Base-by-base conservation (phyloP, 2,797 vertebrate genomes). In the Anabas testudineus region DNA sequence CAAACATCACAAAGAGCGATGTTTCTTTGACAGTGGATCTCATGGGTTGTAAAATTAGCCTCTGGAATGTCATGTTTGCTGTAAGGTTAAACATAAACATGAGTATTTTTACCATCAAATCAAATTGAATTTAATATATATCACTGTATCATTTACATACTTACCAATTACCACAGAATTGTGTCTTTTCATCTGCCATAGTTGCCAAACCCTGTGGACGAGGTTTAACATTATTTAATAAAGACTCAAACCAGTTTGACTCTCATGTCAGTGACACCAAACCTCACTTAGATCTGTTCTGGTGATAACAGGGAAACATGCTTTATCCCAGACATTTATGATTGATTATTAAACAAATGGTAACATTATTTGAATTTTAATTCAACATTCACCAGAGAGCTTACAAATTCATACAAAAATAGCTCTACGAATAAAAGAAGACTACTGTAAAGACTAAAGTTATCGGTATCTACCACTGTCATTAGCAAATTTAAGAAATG, bases 1-100 rank as follows among this genome's bases (percentile, higher is more conserved):
- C 98, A 99, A 59, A 93, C 61, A 2, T 92, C 90, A 59, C 98
- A 99, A 0, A 99, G 83, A 13, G 93, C 93, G 0, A 99, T 96
- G 62, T 99, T 99, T 64, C 97, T 94, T 18, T 93, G 91, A 76
- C 98, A 99, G 91, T 99, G 97, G 85, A 98, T 97, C 88, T 99
- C 98, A 9, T 99, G 98, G 37, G 96, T 97, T 24, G 96, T 96
- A 75, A 98, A 98, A 75, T 99, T 99, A 10, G 93, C 94, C 71
- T 93, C 91, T n/a, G 96, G 96, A 79, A 99, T 97, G 39, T 97
- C 94, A 82, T 95, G 97, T 89, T 97, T 96, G 93, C 98, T 99
- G 79, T 0, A 32, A 32, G 30, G 9, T 9, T 32, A 67, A 57
- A 88, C 77, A 18, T 56, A 41, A 24, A 28, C 13, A 47, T 13